Evolutionary conservation across 2,888 invertebrate species (phyloP).

Genomic region (Taenaris catops): DNA sequence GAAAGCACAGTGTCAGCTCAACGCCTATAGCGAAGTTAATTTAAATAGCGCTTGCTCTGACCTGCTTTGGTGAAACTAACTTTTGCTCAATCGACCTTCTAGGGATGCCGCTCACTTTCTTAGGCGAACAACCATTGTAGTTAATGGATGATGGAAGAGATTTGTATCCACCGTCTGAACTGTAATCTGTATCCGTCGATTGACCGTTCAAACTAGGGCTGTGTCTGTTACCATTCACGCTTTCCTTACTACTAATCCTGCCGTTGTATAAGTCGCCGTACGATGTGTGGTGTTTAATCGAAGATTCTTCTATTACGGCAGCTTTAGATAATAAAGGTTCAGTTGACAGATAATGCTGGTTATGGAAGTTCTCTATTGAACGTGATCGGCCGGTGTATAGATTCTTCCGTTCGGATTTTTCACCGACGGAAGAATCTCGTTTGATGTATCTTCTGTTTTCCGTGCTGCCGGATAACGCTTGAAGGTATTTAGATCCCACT

Average conservation of each 20-base stretch:
- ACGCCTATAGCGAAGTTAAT: not conserved
- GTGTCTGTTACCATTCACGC: constrained; percentile 60
- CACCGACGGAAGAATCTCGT: constrained; percentile 59
- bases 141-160: constrained; percentile 74
- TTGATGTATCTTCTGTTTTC: constrained; percentile 54
- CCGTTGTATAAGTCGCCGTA: constrained; percentile 69
- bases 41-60: constrained; percentile 63
- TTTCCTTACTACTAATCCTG: constrained; percentile 62
- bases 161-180: constrained; percentile 74
- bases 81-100: constrained; percentile 68
- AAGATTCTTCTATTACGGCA: constrained; percentile 51
- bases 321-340: constrained; percentile 45
- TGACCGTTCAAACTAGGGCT: constrained; percentile 65
- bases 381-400: constrained; percentile 60
- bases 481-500: constrained; percentile 69
- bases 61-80: constrained; percentile 62
- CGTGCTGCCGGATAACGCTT: constrained; percentile 56
- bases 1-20: constrained; percentile 17
- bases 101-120: constrained; percentile 71
- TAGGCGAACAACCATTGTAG: constrained; percentile 54
- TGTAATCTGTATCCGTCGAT: constrained; percentile 73
- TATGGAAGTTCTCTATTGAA: constrained; percentile 73
- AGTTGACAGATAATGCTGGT: constrained; percentile 41
- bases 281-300: constrained; percentile 68
- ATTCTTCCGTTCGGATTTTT: constrained; percentile 48